Percentiles rank a stretch among this genome's conserved stretches.
phyloP scores from a whole-genome alignment of 2,888 invertebrate genomes.

The Atethmia centrago region DNA sequence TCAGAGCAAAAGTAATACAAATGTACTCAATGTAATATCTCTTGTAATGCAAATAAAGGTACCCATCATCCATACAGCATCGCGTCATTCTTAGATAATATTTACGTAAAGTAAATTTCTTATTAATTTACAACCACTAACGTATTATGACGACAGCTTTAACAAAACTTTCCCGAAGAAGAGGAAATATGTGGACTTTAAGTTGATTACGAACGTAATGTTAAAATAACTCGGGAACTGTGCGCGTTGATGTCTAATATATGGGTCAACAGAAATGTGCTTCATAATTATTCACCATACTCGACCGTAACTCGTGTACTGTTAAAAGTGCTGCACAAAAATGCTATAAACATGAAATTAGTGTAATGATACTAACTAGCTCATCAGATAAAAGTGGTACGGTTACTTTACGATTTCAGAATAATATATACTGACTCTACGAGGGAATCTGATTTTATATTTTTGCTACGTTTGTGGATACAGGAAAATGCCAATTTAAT shows the following conservation, averaged over 20 bases:
- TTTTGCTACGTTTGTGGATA: not conserved
- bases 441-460: not conserved
- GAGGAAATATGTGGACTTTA: slow-evolving; percentile 15
- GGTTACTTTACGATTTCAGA: slow-evolving; percentile 43
- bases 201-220: not conserved
- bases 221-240: slow-evolving; percentile 32
- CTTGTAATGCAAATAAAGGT: not conserved
- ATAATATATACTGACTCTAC: slow-evolving; percentile 1
- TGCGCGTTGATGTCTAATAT: slow-evolving; percentile 87
- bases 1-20: not conserved
- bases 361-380: slow-evolving; percentile 43
- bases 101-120: slow-evolving; percentile 6
- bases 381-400: slow-evolving; percentile 54
- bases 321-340: slow-evolving; percentile 40
- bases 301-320: slow-evolving; percentile 30
- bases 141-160: slow-evolving; percentile 13
- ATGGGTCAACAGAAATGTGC: slow-evolving; percentile 70
- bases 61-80: slow-evolving; percentile 1
- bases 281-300: slow-evolving; percentile 30
- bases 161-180: not conserved
- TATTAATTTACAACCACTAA: slow-evolving; percentile 5
- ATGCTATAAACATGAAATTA: slow-evolving; percentile 38
- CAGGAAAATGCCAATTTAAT: slow-evolving; percentile 8
- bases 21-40: not conserved
- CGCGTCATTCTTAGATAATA: slow-evolving; percentile 28